A percentile compares a stretch with the other conserved stretches of the same genome.
These are phyloP conservation scores for Tangara arthus DNA, from an alignment of 2,797 vertebrate genomes.

Conservation along the genomic window DNA sequence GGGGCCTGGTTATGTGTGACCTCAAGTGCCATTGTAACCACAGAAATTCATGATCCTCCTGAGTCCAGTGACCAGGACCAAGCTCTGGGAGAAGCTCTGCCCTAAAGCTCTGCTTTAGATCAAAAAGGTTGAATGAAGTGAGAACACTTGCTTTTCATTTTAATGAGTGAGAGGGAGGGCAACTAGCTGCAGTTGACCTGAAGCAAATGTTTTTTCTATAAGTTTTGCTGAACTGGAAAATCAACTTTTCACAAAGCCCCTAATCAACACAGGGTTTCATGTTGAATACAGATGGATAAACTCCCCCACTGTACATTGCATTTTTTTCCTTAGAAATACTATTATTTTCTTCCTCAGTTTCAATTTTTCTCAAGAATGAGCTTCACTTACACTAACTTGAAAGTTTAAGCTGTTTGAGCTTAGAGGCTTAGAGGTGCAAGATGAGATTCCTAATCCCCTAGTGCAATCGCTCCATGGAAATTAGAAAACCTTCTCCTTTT, in stretches of 20 bases:
- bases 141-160: slow-evolving; percentile 43
- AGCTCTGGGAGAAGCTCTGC: slow-evolving; percentile 1
- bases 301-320: neutral
- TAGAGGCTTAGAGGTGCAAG: neutral
- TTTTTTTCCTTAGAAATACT: neutral
- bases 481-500: neutral
- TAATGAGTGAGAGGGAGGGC: slow-evolving; percentile 10
- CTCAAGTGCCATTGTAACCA: neutral
- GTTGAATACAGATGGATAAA: slow-evolving; percentile 16
- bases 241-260: slow-evolving; percentile 50
- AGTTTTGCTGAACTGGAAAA: slow-evolving; percentile 63
- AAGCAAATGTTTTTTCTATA: slow-evolving; percentile 24
- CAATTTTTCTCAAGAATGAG: slow-evolving; percentile 7
- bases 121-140: slow-evolving; percentile 23
- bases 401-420: neutral
- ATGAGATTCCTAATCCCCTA: neutral
- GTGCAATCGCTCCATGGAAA: neutral
- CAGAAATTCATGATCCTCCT: neutral
- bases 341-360: slow-evolving; percentile 27
- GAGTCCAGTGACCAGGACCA: neutral
- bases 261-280: slow-evolving; percentile 33
- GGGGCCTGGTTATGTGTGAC: neutral
- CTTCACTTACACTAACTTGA: neutral
- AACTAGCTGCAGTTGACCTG: slow-evolving; percentile 18
- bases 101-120: neutral